A percentile compares a stretch with the other conserved stretches of the same genome.
Conservation (phyloP, 2,797 vertebrate species). For the Orientallactaga sibirica region DNA sequence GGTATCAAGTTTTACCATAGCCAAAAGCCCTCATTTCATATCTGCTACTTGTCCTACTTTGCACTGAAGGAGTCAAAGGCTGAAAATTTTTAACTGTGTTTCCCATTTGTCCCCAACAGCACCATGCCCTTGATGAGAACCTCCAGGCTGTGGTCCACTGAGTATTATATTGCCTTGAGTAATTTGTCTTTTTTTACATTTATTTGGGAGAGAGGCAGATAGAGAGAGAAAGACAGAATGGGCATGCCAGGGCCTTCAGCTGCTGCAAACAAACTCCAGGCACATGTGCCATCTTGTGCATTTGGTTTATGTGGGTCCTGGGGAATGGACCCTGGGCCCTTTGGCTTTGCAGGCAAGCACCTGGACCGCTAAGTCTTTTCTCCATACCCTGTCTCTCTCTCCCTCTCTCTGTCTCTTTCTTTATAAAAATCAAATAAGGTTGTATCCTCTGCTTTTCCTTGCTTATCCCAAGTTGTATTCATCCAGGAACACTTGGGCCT, state of each 20-base stretch:
- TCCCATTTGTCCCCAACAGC: background rate
- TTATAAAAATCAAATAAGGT: background rate
- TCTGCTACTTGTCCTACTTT: background rate
- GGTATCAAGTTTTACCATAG: background rate
- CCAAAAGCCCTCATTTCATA: background rate
- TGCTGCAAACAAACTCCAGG: too few relatives aligned
- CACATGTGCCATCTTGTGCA: too few relatives aligned
- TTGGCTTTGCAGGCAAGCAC: too few relatives aligned
- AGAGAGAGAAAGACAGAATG: too few relatives aligned
- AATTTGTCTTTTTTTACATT: background rate
- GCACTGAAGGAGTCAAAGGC: background rate
- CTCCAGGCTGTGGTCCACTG: background rate
- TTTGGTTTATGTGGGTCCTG: too few relatives aligned
- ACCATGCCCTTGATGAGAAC: background rate
- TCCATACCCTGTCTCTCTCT: too few relatives aligned
- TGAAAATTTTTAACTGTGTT: conserved; percentile 5
- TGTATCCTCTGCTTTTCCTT: conserved; percentile 8
- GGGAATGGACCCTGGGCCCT: too few relatives aligned
- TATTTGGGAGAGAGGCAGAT: too few relatives aligned
- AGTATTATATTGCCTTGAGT: conserved; percentile 41
- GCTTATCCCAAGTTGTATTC: background rate
- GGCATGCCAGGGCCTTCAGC: too few relatives aligned
- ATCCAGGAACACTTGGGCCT: background rate
- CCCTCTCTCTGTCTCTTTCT: background rate
- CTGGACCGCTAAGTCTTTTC: too few relatives aligned